A percentile compares a stretch with the other conserved stretches of the same genome.
Evolutionary conservation across 2,888 invertebrate genomes (phyloP).

Genomic region (Aelia acuminata): DNA sequence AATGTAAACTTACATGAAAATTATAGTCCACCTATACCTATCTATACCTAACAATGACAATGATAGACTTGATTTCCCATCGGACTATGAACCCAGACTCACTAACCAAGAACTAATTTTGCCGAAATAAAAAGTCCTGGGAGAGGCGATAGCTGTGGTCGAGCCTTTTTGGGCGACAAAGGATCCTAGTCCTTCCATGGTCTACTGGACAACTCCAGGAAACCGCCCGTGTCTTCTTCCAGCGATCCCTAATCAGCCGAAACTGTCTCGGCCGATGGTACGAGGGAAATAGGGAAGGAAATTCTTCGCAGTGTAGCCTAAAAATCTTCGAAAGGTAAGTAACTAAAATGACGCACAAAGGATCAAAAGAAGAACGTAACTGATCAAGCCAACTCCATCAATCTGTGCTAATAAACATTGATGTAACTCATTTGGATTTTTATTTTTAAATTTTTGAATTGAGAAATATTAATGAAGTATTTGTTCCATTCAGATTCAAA

Average conservation of each 20-base stretch:
- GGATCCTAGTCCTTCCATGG: neutral
- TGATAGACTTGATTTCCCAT: neutral
- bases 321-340: too few species aligned
- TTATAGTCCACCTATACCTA: too few species aligned
- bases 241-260: constrained; percentile 29
- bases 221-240: neutral
- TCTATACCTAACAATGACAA: too few species aligned
- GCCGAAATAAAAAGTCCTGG: neutral
- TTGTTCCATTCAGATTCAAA: too few species aligned
- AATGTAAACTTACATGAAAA: too few species aligned
- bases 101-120: neutral
- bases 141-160: constrained; percentile 24
- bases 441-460: too few species aligned
- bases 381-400: neutral
- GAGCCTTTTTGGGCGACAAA: constrained; percentile 9
- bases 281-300: neutral
- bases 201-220: constrained; percentile 20
- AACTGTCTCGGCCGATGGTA: neutral
- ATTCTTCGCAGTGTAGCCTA: neutral
- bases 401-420: too few species aligned
- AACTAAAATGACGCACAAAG: too few species aligned
- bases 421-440: too few species aligned
- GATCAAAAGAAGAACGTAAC: neutral
- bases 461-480: too few species aligned
- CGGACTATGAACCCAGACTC: neutral